These are phyloP conservation scores for Odiellus spinosus DNA, from an alignment of 2,888 invertebrate species.

Conservation along the genomic window DNA sequence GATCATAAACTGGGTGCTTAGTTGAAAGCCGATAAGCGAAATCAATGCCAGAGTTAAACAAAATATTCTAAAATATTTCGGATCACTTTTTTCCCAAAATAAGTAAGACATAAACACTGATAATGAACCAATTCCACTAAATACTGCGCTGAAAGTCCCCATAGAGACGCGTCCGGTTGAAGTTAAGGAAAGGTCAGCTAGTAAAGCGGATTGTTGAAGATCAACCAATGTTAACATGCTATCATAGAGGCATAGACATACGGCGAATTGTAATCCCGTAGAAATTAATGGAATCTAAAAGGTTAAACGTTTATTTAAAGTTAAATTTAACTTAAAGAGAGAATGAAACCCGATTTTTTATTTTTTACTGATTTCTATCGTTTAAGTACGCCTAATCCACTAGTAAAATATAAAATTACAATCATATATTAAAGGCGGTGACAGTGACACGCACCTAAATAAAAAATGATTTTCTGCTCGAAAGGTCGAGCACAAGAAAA, in stretches of 20 bases:
- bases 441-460: too few relatives aligned
- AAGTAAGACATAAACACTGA: slow-evolving; percentile 2
- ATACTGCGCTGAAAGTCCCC: background rate
- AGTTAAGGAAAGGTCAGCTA: background rate
- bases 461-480: too few relatives aligned
- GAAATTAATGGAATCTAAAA: background rate
- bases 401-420: too few relatives aligned
- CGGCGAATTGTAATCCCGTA: background rate
- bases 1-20: background rate
- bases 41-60: background rate
- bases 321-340: too few relatives aligned
- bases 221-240: slow-evolving; percentile 2
- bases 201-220: slow-evolving; percentile 1
- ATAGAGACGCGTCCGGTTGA: background rate
- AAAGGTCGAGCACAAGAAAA: too few relatives aligned
- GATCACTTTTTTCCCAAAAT: background rate
- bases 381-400: too few relatives aligned
- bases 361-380: too few relatives aligned
- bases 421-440: too few relatives aligned
- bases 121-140: background rate
- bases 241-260: slow-evolving; percentile 2
- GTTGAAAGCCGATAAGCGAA: background rate
- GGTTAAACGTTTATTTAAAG: too few relatives aligned
- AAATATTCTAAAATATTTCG: background rate
- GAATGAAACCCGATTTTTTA: too few relatives aligned